A percentile compares a stretch with the other conserved stretches of the same genome.
Evolutionary conservation across 2,888 invertebrate species (phyloP).

Genomic region (Tipula unca): DNA sequence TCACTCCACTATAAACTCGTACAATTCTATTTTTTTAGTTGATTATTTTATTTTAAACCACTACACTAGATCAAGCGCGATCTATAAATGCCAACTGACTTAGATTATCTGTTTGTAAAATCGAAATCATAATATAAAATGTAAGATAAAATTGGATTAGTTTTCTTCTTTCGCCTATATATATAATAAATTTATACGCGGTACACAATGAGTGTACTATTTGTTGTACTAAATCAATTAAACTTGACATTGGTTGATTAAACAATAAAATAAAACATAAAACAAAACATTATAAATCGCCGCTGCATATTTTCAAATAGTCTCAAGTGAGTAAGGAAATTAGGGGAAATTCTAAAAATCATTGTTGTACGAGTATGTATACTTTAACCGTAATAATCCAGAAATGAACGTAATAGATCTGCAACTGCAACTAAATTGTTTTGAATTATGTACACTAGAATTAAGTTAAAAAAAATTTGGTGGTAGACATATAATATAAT

Average conservation of each 20-base stretch:
- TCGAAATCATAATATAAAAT: neutral
- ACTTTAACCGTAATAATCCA: neutral
- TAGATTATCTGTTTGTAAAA: neutral
- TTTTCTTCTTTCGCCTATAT: neutral
- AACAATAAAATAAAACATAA: neutral
- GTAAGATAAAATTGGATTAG: neutral
- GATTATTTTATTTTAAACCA: too few relatives aligned
- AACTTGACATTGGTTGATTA: slow-evolving; percentile 14
- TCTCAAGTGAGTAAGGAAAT: neutral
- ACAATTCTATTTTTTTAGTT: too few relatives aligned
- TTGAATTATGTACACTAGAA: too few relatives aligned
- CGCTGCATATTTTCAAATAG: neutral
- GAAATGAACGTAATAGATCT: neutral
- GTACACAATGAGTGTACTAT: neutral
- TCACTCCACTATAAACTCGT: neutral
- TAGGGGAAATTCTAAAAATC: neutral
- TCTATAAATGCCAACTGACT: neutral
- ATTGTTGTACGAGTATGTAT: neutral
- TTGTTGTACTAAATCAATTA: neutral
- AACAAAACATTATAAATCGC: neutral
- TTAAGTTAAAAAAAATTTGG: too few relatives aligned
- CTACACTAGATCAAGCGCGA: neutral
- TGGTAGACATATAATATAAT: too few relatives aligned
- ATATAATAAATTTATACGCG: neutral
- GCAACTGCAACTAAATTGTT: neutral